phyloP scores from a whole-genome alignment of 2,888 invertebrate genomes.

The Sphaerophoria rueppellii region DNA sequence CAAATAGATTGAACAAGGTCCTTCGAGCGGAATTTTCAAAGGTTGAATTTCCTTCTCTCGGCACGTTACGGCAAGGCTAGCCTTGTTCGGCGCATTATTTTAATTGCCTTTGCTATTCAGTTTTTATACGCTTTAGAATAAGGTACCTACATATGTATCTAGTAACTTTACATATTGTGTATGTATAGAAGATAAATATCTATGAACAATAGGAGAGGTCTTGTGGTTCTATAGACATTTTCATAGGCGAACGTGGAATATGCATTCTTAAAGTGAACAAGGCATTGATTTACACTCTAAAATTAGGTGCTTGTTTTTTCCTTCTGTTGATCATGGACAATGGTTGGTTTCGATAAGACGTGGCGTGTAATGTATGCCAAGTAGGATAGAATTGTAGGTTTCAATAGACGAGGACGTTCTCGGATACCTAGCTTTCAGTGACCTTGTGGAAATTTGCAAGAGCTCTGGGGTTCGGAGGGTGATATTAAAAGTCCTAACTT shows the following conservation, averaged over 20 bases:
- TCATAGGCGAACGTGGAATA: constrained; percentile 29
- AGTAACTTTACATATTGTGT: too few species aligned
- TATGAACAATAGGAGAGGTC: constrained; percentile 17
- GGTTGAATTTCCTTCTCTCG: constrained; percentile 29
- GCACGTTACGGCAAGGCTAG: neutral
- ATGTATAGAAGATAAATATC: neutral
- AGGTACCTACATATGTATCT: neutral
- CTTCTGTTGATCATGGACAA: constrained; percentile 26
- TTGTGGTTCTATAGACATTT: neutral
- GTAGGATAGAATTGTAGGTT: constrained; percentile 8
- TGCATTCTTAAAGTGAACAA: constrained; percentile 49
- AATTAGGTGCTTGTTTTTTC: constrained; percentile 8
- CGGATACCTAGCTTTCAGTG: constrained; percentile 2
- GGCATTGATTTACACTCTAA: constrained; percentile 61
- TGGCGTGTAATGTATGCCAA: constrained; percentile 3
- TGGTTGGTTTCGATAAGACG: constrained; percentile 1
- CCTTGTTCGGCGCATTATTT: constrained; percentile 64
- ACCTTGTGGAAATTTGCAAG: constrained; percentile 34
- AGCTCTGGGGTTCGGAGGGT: too few species aligned
- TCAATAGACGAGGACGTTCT: constrained; percentile 41
- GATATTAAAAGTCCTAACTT: too few species aligned
- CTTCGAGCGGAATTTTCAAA: constrained; percentile 41
- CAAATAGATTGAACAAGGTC: constrained; percentile 48
- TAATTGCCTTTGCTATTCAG: constrained; percentile 59
- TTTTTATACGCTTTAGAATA: neutral